Conservation (phyloP, 1,140 invertebrate genomes). For the Calephelis nemesis region DNA sequence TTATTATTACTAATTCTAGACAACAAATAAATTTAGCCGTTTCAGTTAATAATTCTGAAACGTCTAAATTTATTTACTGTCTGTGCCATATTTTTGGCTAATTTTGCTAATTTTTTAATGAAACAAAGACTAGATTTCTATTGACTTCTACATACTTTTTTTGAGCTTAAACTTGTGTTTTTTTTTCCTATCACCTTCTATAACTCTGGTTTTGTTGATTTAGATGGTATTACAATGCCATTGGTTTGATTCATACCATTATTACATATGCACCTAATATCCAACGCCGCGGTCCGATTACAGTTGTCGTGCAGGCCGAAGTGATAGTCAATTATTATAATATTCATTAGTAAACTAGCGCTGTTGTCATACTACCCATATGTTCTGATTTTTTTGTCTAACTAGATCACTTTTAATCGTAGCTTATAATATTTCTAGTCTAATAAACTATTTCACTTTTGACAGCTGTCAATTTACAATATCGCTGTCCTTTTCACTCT, state of each 20-base stretch:
- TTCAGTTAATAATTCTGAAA: no score
- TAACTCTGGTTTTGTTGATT: no score
- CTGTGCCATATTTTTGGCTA: no score
- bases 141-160: background rate
- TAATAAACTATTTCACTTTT: background rate
- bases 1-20: background rate
- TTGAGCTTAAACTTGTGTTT: no score
- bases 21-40: no score
- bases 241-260: background rate
- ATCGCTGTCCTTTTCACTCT: no score
- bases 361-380: conserved; percentile 33
- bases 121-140: no score
- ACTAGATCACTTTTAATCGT: no score
- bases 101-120: no score
- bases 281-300: conserved; percentile 1
- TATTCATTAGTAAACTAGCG: conserved; percentile 48
- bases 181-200: background rate
- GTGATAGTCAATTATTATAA: conserved; percentile 72
- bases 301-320: conserved; percentile 38
- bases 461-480: background rate
- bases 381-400: background rate
- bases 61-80: no score
- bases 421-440: background rate
- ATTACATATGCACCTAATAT: background rate
- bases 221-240: background rate